Conservation (phyloP, 1,140 invertebrate genomes). For the Neodiprion fabricii region DNA sequence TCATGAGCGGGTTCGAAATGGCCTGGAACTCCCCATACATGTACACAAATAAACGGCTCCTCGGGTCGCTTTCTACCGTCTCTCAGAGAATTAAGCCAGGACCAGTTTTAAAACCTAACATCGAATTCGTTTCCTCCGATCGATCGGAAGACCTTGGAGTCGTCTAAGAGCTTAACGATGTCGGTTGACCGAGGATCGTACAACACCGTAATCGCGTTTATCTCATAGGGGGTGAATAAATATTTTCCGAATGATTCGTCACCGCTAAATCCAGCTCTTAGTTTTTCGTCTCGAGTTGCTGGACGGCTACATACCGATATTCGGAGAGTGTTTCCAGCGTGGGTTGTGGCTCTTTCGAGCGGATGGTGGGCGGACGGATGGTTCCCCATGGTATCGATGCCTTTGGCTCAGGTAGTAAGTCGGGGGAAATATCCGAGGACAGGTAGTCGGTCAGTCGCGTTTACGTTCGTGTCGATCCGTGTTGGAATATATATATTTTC, state of each 20-base stretch:
- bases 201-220: no score
- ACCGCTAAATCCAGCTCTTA: no score
- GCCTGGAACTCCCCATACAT: no score
- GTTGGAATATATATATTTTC: not conserved
- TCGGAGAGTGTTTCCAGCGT: constrained; percentile 55
- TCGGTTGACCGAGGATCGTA: no score
- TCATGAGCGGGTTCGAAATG: no score
- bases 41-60: not conserved
- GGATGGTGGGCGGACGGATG: constrained; percentile 74
- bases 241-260: no score
- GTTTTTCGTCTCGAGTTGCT: no score
- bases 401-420: not conserved
- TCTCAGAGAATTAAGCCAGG: not conserved
- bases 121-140: not conserved
- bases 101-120: not conserved
- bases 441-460: not conserved
- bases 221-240: no score
- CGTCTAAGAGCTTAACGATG: no score
- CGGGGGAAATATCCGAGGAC: not conserved
- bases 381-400: constrained; percentile 66
- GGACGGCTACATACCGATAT: constrained; percentile 51
- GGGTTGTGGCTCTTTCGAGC: constrained; percentile 63
- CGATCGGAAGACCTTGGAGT: no score
- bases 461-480: not conserved
- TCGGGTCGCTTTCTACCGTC: not conserved